Conservation (phyloP, 1,140 invertebrate species). For the Drosophila mojavensis region DNA sequence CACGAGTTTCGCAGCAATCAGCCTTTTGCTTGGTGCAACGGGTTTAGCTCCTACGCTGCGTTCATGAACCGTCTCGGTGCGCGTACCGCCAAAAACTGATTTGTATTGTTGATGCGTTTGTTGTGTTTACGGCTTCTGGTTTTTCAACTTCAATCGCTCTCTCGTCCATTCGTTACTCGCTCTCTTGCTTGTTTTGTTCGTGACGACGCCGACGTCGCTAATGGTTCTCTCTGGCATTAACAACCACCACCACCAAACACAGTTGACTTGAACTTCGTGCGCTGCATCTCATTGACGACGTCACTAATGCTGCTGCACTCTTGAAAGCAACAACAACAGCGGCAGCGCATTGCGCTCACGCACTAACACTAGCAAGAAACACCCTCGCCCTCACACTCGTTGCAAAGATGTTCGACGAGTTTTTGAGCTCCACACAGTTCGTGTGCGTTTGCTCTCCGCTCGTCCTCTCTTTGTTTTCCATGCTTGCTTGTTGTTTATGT, state of each 20-base stretch:
- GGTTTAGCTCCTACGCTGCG: conserved; percentile 3
- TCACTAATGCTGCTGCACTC: conserved; percentile 29
- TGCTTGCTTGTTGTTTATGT: conserved; percentile 32
- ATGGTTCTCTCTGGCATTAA: conserved; percentile 22
- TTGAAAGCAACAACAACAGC: conserved; percentile 14
- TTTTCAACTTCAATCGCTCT: conserved; percentile 58
- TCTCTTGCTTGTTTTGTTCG: conserved; percentile 8
- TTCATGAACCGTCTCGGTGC: conserved; percentile 51
- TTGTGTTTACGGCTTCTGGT: conserved; percentile 73
- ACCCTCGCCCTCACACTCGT: conserved; percentile 30
- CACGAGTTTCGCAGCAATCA: conserved; percentile 36
- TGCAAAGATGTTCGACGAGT: conserved; percentile 40
- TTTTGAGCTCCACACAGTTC: conserved; percentile 26
- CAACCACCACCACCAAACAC: conserved; percentile 36
- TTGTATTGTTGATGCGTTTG: conserved; percentile 64
- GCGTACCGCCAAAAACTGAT: conserved; percentile 79
- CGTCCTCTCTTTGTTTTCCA: conserved; percentile 26
- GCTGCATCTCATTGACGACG: conserved; percentile 45
- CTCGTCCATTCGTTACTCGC: conserved; percentile 2
- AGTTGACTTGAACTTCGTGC: conserved; percentile 33
- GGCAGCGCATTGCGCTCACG: background rate
- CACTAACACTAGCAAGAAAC: conserved; percentile 31
- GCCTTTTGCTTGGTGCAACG: conserved; percentile 10
- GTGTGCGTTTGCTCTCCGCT: background rate
- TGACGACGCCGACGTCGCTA: conserved; percentile 26